Evolutionary conservation across 2,113 vertebrate species (phyloP).

Genomic region (Colinus virginianus): DNA sequence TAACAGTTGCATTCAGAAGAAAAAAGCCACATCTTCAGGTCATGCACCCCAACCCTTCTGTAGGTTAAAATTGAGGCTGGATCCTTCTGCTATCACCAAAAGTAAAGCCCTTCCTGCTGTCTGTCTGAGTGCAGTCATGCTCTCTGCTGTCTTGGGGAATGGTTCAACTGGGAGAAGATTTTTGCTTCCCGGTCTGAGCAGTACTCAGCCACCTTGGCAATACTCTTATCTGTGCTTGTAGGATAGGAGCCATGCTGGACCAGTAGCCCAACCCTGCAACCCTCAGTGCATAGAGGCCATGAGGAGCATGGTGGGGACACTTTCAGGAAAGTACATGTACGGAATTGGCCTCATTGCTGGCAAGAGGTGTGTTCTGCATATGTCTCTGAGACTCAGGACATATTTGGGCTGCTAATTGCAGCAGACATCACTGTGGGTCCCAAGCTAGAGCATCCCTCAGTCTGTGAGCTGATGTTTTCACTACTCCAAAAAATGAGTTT

Average conservation of each 20-base stretch:
- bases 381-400: background rate
- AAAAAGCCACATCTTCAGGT: background rate
- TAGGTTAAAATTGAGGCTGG: background rate
- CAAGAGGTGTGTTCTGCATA: fast-evolving
- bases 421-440: background rate
- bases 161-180: background rate
- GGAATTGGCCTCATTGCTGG: background rate
- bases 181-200: background rate
- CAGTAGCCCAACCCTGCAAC: background rate
- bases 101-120: background rate
- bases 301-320: background rate
- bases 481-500: background rate
- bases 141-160: background rate
- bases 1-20: background rate
- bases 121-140: background rate
- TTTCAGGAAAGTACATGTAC: background rate
- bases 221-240: background rate
- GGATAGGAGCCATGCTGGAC: background rate
- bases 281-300: background rate
- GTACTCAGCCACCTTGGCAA: fast-evolving
- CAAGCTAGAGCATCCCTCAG: background rate
- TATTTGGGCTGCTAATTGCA: background rate
- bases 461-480: background rate
- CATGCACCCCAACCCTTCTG: background rate
- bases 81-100: background rate